Percentiles rank a stretch among this genome's conserved stretches.
phyloP scores from a whole-genome alignment of 2,888 invertebrate genomes.

The Charanyca ferruginea region DNA sequence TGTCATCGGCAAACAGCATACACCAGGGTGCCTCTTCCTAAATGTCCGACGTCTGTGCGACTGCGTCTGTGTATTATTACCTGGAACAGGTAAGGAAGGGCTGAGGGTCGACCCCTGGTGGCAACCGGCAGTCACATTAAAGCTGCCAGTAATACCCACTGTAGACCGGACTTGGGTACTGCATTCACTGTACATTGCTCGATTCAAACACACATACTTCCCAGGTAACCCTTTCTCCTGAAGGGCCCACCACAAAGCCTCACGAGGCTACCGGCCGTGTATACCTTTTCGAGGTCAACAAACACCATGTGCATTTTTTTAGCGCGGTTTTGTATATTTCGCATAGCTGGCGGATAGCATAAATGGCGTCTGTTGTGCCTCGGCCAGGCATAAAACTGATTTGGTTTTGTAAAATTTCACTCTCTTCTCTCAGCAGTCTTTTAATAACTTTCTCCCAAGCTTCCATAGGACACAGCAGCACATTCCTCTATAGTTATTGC shows the following conservation, averaged over 20 bases:
- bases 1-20: no score
- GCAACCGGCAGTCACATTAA: constrained; percentile 1
- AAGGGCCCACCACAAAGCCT: constrained; percentile 41
- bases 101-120: constrained; percentile 10
- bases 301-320: constrained; percentile 24
- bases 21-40: background rate
- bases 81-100: constrained; percentile 12
- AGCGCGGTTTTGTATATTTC: constrained; percentile 2
- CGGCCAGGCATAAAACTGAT: constrained; percentile 18
- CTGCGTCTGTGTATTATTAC: constrained; percentile 5
- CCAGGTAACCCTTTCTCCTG: constrained; percentile 33
- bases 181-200: no score
- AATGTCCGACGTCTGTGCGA: background rate
- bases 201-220: constrained; percentile 36
- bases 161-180: constrained; percentile 10
- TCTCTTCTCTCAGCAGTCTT: constrained; percentile 7
- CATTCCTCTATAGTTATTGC: no score
- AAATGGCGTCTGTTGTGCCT: constrained; percentile 7
- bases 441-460: no score
- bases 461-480: no score
- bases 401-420: background rate
- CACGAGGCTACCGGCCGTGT: constrained; percentile 12
- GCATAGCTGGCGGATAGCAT: background rate
- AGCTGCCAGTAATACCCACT: background rate
- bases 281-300: constrained; percentile 24